Percentiles rank a stretch among this genome's conserved stretches.
Conservation (phyloP, 2,113 vertebrate genomes). For the Salvelinus alpinus region DNA sequence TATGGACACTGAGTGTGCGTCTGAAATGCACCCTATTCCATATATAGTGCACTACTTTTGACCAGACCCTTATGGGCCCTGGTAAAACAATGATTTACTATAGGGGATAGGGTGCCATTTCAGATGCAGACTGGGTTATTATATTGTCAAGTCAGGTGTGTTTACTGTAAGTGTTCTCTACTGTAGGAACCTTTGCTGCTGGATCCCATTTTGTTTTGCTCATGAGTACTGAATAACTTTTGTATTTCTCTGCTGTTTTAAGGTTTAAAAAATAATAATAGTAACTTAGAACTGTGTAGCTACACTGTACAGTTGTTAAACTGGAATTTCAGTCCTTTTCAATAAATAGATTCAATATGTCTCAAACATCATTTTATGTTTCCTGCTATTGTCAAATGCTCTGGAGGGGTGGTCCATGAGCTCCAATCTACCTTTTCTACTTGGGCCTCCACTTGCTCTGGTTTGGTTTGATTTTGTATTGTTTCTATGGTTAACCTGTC, state of each 20-base stretch:
- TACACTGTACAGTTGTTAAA: slow-evolving; percentile 1
- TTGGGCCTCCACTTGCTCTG: no score
- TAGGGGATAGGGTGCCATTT: no score
- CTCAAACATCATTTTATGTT: neutral
- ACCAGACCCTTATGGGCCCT: no score
- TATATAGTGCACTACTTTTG: no score
- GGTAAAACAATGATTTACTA: no score
- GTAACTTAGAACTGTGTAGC: neutral
- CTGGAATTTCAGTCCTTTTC: slow-evolving; percentile 8
- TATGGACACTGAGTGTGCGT: neutral
- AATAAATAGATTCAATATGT: neutral
- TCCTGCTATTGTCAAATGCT: no score
- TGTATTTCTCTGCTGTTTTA: slow-evolving; percentile 1
- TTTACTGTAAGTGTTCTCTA: slow-evolving; percentile 3
- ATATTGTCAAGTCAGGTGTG: neutral
- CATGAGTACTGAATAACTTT: neutral
- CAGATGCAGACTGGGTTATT: neutral
- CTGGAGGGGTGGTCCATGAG: no score
- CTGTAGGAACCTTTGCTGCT: slow-evolving; percentile 8
- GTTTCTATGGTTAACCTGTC: neutral
- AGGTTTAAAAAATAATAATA: neutral
- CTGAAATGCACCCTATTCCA: neutral
- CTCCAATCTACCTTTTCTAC: no score
- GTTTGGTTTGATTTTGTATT: no score
- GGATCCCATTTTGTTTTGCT: slow-evolving; percentile 3